These are phyloP conservation scores for Dissostichus mawsoni DNA, from an alignment of 2,113 vertebrate species.

Conservation along the genomic window DNA sequence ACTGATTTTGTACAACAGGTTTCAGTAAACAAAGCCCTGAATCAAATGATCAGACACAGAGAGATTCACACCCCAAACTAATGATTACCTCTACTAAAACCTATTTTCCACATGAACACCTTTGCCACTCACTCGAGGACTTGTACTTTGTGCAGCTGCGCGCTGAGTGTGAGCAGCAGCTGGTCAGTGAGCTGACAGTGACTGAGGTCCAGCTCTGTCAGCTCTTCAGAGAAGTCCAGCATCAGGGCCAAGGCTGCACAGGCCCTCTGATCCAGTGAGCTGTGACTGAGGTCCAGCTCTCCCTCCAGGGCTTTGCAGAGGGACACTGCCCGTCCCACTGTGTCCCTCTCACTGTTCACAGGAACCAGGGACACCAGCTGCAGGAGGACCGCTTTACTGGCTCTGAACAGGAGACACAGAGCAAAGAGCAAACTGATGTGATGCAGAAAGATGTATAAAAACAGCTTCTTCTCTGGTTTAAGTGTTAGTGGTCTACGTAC, in stretches of 20 bases:
- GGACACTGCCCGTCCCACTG: conserved; percentile 20
- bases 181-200: conserved; percentile 53
- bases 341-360: conserved; percentile 10
- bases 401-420: conserved; percentile 25
- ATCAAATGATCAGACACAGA: background rate
- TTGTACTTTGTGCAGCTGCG: conserved; percentile 46
- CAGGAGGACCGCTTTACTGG: conserved; percentile 42
- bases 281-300: conserved; percentile 57
- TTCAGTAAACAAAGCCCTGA: background rate
- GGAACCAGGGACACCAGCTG: conserved; percentile 47
- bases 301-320: conserved; percentile 33
- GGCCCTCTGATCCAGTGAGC: conserved; percentile 26
- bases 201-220: conserved; percentile 57
- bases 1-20: too few relatives aligned
- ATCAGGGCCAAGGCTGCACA: conserved; percentile 34
- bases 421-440: background rate
- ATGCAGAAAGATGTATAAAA: background rate
- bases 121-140: conserved; percentile 44
- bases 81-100: too few relatives aligned
- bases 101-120: too few relatives aligned
- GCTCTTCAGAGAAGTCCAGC: conserved; percentile 38
- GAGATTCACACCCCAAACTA: background rate
- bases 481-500: conserved; percentile 25
- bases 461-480: background rate
- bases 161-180: conserved; percentile 33